phyloP scores from a whole-genome alignment of 2,113 vertebrate genomes.

The Progne subis region DNA sequence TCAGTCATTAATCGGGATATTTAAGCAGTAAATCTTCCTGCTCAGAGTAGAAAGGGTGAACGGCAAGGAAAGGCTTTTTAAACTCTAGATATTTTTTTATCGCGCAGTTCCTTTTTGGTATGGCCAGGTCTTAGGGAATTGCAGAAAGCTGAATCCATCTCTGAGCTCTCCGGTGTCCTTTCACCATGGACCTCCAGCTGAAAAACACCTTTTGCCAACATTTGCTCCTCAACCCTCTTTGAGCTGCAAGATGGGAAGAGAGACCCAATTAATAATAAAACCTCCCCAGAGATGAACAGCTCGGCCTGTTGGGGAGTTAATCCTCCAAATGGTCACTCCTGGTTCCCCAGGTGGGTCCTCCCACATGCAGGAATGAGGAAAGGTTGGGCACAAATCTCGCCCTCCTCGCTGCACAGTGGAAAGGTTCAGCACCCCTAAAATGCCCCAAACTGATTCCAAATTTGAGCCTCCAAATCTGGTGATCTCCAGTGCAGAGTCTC shows the following conservation, averaged over 20 bases:
- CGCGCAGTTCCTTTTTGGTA: background rate
- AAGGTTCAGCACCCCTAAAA: background rate
- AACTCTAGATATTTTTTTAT: background rate
- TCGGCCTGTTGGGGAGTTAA: background rate
- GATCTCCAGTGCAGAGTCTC: background rate
- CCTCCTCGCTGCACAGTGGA: background rate
- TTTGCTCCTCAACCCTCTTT: accelerated
- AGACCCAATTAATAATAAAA: background rate
- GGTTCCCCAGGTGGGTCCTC: background rate
- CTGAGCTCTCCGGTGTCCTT: background rate
- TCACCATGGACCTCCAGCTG: background rate
- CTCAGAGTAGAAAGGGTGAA: background rate
- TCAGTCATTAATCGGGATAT: background rate
- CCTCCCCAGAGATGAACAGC: background rate
- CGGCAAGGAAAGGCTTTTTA: background rate
- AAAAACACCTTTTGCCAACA: accelerated
- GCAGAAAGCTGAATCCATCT: background rate
- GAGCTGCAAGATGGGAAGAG: background rate
- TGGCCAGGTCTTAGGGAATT: background rate
- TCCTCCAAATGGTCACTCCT: background rate
- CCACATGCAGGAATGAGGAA: background rate
- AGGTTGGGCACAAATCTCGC: accelerated
- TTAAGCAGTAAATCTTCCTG: background rate
- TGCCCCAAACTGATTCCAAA: background rate
- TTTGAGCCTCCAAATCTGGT: background rate